Evolutionary conservation across 2,888 invertebrate genomes (phyloP).

Genomic region (Xanthorhoe spadicearia): DNA sequence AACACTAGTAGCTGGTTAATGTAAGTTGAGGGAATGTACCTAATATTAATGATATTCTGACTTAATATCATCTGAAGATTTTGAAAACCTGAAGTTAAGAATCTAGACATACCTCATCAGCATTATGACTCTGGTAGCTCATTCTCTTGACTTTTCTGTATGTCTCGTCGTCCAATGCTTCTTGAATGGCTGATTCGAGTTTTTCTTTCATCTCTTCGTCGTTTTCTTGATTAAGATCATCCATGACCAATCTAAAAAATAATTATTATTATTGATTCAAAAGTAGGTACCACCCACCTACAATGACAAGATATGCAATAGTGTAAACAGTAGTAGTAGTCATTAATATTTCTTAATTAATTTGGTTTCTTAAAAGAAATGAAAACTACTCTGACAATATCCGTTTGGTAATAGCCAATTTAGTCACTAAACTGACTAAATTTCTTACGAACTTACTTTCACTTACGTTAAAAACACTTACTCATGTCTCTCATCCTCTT

Average conservation of each 20-base stretch:
- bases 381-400: too few relatives aligned
- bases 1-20: too few relatives aligned
- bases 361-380: too few relatives aligned
- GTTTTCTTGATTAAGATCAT: slow-evolving; percentile 69
- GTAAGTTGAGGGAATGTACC: too few relatives aligned
- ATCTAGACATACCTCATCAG: slow-evolving; percentile 84
- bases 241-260: slow-evolving; percentile 75
- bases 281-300: not conserved
- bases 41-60: too few relatives aligned
- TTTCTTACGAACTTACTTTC: not conserved
- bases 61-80: too few relatives aligned
- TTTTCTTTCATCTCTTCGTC: slow-evolving; percentile 85
- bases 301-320: too few relatives aligned
- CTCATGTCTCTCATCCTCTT: slow-evolving; percentile 79
- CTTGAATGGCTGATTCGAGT: slow-evolving; percentile 87
- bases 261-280: not conserved
- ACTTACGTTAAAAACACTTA: slow-evolving; percentile 48
- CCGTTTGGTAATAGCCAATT: not conserved
- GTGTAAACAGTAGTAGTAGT: too few relatives aligned
- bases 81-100: too few relatives aligned
- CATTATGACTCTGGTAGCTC: slow-evolving; percentile 89
- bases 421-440: too few relatives aligned
- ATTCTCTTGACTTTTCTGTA: slow-evolving; percentile 89
- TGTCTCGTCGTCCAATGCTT: slow-evolving; percentile 88
- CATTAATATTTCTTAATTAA: too few relatives aligned